Conservation (phyloP, 2,113 vertebrate genomes). For the Holacanthus passer region DNA sequence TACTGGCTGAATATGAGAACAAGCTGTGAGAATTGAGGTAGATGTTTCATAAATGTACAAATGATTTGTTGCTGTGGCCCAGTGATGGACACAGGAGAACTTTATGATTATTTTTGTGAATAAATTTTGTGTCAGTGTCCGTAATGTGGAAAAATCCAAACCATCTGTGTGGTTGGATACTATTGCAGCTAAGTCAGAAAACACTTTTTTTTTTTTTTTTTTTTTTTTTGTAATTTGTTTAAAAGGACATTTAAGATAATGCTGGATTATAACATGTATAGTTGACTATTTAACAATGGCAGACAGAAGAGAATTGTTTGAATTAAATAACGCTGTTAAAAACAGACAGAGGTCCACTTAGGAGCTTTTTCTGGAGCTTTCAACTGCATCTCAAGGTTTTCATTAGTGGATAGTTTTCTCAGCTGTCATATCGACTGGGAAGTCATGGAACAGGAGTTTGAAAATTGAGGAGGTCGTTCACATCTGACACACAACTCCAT, state of each 20-base stretch:
- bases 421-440: neutral
- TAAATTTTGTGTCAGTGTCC: neutral
- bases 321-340: neutral
- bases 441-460: no score
- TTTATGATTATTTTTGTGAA: no score
- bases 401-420: no score
- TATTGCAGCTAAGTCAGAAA: neutral
- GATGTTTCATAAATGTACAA: rapidly evolving
- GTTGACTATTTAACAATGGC: neutral
- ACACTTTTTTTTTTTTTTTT: neutral
- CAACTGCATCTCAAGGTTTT: no score
- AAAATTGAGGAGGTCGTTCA: no score
- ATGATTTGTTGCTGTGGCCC: neutral
- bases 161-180: neutral
- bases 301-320: neutral
- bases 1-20: neutral
- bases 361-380: no score
- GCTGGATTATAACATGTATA: neutral
- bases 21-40: neutral
- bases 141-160: no score
- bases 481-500: neutral
- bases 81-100: neutral
- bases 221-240: neutral
- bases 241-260: neutral
- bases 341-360: no score